Base-by-base conservation (phyloP, 1,140 invertebrate species). In the Drosophila pectinifera region DNA sequence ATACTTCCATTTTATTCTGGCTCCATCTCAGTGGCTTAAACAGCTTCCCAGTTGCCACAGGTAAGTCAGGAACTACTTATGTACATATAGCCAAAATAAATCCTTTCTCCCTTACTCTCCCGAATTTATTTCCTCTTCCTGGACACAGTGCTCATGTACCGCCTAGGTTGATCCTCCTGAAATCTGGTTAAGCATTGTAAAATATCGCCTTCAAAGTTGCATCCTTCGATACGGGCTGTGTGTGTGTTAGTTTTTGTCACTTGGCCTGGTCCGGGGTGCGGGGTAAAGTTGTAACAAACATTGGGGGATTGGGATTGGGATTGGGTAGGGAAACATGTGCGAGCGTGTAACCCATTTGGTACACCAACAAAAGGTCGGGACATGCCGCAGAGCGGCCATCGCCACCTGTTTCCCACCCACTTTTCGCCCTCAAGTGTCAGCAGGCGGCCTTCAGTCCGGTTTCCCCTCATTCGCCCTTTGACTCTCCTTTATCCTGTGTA, bases 321-420 rank as follows among this genome's bases (percentile, higher is more conserved):
- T 26, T 36, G 16, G 62, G 64, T 24, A 34, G 38, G 59, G 43
- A 31, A 67, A 82, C 78, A 85, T 85, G 78, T 86, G 82, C 78
- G 68, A 75, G 78, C 83, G 73, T 85, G 78, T 86, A 81, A 81
- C 82, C 74, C 82, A 85, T 86, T 81, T 81, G 79, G 73, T 63
- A 63, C 67, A 85, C 75, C 70, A 76, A 83, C 80, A 84, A 79
- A 51, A 49, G 68, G 28, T 56, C 36, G n/a, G n/a, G 10, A 20
- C 38, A 48, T 34, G 51, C 62, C 34, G 5, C 24, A 53, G 36
- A 18, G 5, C 51, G 34, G 54, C 51, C 31, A 48, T 18, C 13
- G 38, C 70, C 72, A 75, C 73, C 73, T 74, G 73, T 73, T 73
- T 22, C n/a, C 64, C 46, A 46, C 51, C 51, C 51, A 28, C 16